Conservation (phyloP, 2,888 invertebrate genomes). For the Xylota sylvarum region DNA sequence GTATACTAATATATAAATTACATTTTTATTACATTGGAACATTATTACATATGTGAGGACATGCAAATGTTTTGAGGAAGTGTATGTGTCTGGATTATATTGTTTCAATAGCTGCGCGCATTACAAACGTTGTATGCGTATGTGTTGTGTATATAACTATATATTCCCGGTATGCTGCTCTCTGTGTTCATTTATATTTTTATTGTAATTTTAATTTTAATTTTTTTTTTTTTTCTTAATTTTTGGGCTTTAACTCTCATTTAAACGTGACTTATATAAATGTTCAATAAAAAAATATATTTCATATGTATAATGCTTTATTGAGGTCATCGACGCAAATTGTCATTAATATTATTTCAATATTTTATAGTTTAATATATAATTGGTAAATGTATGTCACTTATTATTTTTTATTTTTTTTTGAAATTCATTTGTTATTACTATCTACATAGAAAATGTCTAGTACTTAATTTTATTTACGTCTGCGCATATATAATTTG, state of each 20-base stretch:
- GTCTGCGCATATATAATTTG: conserved; percentile 65
- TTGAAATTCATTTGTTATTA: conserved; percentile 67
- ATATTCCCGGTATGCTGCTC: conserved; percentile 60
- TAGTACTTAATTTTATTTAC: conserved; percentile 48
- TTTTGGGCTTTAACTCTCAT: conserved; percentile 14
- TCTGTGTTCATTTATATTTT: conserved; percentile 31
- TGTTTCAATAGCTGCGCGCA: conserved; percentile 6
- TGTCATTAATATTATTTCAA: conserved; percentile 62
- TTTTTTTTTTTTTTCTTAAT: conserved; percentile 7
- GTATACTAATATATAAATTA: conserved; percentile 38
- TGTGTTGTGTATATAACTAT: conserved; percentile 32
- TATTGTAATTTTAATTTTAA: conserved; percentile 2
- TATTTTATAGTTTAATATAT: conserved; percentile 15
- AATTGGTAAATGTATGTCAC: conserved; percentile 14
- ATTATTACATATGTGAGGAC: conserved; percentile 52
- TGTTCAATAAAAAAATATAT: conserved; percentile 76
- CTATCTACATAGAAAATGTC: conserved; percentile 75
- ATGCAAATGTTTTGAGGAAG: conserved; percentile 9
- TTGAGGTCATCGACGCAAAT: conserved; percentile 75
- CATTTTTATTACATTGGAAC: conserved; percentile 53
- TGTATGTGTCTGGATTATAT: conserved; percentile 1
- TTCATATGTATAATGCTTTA: conserved; percentile 73
- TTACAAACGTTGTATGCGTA: conserved; percentile 30
- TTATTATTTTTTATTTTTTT: conserved; percentile 35
- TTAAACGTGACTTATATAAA: conserved; percentile 74